Evolutionary conservation across 92 coral and sea anemone genomes (phyloP), one percentile per base, ranked within the genome.

Genomic region (Epizoanthus fatuus): DNA sequence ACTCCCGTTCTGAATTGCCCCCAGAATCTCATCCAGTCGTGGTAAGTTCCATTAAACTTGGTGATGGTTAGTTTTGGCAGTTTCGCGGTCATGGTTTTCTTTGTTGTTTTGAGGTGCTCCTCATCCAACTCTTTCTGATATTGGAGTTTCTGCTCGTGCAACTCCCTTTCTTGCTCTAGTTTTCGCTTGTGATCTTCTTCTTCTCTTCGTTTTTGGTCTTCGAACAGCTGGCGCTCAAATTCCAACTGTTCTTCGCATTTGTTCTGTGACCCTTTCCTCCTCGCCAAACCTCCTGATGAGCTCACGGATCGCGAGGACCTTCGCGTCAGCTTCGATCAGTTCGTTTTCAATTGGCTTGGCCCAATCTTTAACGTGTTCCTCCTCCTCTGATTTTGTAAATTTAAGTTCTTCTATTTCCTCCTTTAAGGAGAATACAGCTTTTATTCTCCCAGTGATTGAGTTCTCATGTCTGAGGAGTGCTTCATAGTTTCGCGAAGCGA

Each of bases 61-160:
- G 90, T 79, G 16, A 86, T 86, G 51, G 37, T 69, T 7, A 86
- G 90, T 59, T 86, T 79, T 13, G 86, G 90, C 3, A 86, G 74
- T 39, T 86, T 86, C 22, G 90, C 81, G 3, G 44, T 32, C 6
- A 51, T 44, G 55, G 2, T 56, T 63, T 55, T 45, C 22, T 52
- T 60, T 49, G 79, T 5, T n/a, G 32, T 42, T 79, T 6, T 39
- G 75, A 22, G 9, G 49, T 67, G 70, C 37, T 64, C 49, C n/a
- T 19, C n/a, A 65, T 81, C 78, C n/a, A 82, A 57, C 65, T 79
- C 86, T 51, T 86, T 86, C 45, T 39, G 37, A 38, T 63, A 67
- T 6, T 86, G 68, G 13, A 86, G 69, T 39, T 77, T 86, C 49
- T 79, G 71, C 68, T 87, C 86, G 69, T 66, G 70, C 38, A 79